Evolutionary conservation across 2,888 invertebrate species (phyloP), one percentile per base, ranked within the genome.

Genomic region (Leptinotarsa juncta): DNA sequence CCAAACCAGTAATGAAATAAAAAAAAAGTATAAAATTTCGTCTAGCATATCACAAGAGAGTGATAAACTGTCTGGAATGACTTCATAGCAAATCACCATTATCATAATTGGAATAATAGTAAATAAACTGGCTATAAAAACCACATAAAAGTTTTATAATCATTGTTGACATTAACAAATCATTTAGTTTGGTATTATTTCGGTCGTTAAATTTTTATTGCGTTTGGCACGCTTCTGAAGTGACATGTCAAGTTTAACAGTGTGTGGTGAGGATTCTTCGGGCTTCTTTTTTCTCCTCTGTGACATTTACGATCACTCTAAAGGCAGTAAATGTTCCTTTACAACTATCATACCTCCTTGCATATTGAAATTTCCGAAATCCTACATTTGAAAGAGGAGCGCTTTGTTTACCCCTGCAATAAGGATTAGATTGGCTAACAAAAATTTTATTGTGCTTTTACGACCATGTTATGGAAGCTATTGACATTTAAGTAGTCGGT

Each of bases 301-400:
- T 88, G 90, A 90, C 90, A 88, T 90, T 90, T 90, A 90, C 89
- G 89, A 89, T 88, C 89, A 88, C 89, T 89, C 89, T 90, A 90
- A 90, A 89, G 88, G 88, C 89, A 89, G 89, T 90, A 90, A 90
- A 90, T 90, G 89, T 88, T 87, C 86, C 89, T 88, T 89, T 84
- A 90, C 89, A 87, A 86, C 89, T 89, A 88, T 85, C 84, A 82
- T 81, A 82, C 82, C 83, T 83, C 80, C 80, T 79, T 82, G 82
- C 81, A 83, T 83, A 82, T 85, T 80, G 81, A 81, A 81, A 79
- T 78, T 80, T 80, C 81, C 80, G 80, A 80, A 80, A 78, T 74
- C 68, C 74, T 55, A 62, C 74, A 73, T 60, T 72, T 65, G 65
- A 65, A 71, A 74, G 74, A 57, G 55, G 50, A 70, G 50, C 62